Evolutionary conservation across 2,888 invertebrate species (phyloP).

Genomic region (Cynaeus angustus): DNA sequence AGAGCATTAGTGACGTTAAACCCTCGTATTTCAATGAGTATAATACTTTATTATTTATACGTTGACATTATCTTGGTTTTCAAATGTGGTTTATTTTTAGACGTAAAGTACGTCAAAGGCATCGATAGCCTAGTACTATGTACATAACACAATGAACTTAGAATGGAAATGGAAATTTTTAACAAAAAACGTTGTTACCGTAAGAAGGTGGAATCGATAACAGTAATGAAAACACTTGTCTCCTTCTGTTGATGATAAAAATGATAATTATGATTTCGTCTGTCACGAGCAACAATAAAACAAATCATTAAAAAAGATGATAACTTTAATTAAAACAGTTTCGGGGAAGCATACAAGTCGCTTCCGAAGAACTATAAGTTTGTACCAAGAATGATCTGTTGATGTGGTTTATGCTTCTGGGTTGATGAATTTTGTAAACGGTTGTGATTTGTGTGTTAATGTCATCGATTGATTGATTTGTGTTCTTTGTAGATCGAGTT

Average conservation of each 20-base stretch:
- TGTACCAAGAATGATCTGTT: not conserved
- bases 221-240: not conserved
- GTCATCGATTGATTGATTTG: constrained; percentile 23
- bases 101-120: constrained; percentile 29
- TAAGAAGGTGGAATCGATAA: not conserved
- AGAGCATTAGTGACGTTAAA: constrained; percentile 15
- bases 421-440: constrained; percentile 13
- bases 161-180: constrained; percentile 9
- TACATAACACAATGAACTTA: constrained; percentile 27
- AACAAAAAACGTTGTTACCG: constrained; percentile 5
- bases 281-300: constrained; percentile 17
- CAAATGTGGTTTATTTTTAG: constrained; percentile 27
- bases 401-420: constrained; percentile 3
- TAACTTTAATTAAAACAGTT: constrained; percentile 13
- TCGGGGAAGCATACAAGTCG: constrained; percentile 5
- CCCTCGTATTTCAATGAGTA: constrained; percentile 6
- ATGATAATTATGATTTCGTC: not conserved
- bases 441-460: constrained; percentile 40
- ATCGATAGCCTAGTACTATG: not conserved
- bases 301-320: not conserved
- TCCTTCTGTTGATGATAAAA: not conserved
- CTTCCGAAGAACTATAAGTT: constrained; percentile 2
- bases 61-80: constrained; percentile 15
- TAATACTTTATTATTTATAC: constrained; percentile 9
- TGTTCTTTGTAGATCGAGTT: constrained; percentile 21